A percentile compares a stretch with the other conserved stretches of the same genome.
Conservation (phyloP, 2,888 invertebrate genomes). For the Phalangium opilio region DNA sequence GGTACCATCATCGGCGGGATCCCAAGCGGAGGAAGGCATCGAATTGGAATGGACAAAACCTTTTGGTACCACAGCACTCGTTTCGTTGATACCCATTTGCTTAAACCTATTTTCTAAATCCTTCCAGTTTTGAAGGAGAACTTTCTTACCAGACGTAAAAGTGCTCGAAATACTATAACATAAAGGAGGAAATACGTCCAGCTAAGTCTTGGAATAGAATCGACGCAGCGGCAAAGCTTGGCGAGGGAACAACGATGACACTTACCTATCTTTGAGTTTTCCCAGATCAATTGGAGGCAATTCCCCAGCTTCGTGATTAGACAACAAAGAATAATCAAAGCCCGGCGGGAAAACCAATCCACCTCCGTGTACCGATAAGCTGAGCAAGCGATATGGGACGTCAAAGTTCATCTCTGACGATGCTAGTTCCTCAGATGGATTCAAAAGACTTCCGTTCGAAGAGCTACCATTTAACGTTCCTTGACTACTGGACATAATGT, state of each 20-base stretch:
- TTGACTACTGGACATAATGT: too few species aligned
- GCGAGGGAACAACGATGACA: too few species aligned
- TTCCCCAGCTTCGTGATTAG: slow-evolving; percentile 9
- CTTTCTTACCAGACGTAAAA: slow-evolving; percentile 13
- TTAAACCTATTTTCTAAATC: slow-evolving; percentile 12
- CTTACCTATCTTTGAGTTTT: slow-evolving; percentile 16
- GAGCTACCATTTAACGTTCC: too few species aligned
- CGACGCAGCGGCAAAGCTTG: too few species aligned
- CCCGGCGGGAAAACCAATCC: slow-evolving; percentile 14
- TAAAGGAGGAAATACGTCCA: background rate
- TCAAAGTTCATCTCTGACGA: background rate
- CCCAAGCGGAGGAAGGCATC: too few species aligned
- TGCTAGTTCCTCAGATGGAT: too few species aligned
- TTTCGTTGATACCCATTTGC: background rate
- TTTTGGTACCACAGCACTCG: too few species aligned
- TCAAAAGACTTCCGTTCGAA: too few species aligned
- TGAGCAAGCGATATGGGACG: slow-evolving; percentile 11
- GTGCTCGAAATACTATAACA: slow-evolving; percentile 14
- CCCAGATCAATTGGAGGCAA: slow-evolving; percentile 5
- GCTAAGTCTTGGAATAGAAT: background rate
- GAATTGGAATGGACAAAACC: too few species aligned
- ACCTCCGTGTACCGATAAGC: slow-evolving; percentile 12
- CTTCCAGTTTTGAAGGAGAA: slow-evolving; percentile 11
- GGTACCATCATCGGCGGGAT: too few species aligned
- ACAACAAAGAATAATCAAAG: slow-evolving; percentile 14